These are phyloP conservation scores for Psittacula derbiana DNA, from an alignment of 2,797 vertebrate species.

Conservation along the genomic window DNA sequence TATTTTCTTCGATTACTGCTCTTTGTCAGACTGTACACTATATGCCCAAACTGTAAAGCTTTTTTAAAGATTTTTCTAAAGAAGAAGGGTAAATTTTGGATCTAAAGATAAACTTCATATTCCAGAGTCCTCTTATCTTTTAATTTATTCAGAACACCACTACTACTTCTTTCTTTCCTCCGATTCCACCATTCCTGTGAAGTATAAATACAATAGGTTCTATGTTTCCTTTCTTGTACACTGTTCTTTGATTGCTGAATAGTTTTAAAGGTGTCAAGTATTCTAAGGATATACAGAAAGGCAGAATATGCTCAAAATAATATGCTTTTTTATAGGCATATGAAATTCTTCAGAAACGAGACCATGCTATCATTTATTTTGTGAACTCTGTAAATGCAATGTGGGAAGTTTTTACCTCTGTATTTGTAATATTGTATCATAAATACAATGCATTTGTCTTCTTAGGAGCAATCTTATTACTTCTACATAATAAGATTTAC, in stretches of 20 bases:
- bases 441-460: conserved; percentile 1
- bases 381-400: conserved; percentile 49
- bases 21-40: background rate
- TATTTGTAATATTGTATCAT: conserved; percentile 39
- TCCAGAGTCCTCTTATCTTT: background rate
- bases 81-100: background rate
- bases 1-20: background rate
- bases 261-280: conserved; percentile 26
- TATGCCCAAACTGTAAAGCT: background rate
- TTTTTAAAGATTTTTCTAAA: background rate
- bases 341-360: conserved; percentile 45
- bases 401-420: conserved; percentile 22
- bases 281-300: conserved; percentile 39
- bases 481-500: background rate
- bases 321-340: conserved; percentile 45
- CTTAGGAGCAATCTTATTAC: background rate
- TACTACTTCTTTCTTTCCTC: background rate
- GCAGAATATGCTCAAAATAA: conserved; percentile 43
- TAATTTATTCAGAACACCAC: background rate
- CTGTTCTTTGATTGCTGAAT: conserved; percentile 11
- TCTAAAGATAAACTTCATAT: background rate
- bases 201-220: background rate
- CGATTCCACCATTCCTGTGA: background rate
- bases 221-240: conserved; percentile 11
- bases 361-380: conserved; percentile 57